Base-by-base conservation (phyloP, 2,888 invertebrate species). In the Andrena dorsata region DNA sequence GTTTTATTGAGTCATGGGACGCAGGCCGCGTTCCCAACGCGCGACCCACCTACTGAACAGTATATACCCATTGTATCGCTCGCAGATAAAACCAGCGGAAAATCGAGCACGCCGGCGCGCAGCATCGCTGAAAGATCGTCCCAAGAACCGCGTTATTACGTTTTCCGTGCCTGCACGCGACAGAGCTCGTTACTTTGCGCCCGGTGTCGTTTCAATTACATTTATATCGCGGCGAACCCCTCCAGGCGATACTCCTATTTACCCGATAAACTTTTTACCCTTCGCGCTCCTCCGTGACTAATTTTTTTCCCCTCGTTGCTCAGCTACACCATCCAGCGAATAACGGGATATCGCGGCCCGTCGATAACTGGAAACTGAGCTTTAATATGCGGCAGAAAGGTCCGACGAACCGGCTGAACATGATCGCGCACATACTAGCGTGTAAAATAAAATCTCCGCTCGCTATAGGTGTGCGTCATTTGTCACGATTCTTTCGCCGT, bases 1-100 rank as follows among this genome's bases (percentile, higher is more conserved):
- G 64, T 79, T 85, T 85, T 76, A 78, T 78, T 16, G 65, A 60
- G 69, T 64, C 53, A 28, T n/a, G 28, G 30, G 23, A 53, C 65
- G 65, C 51, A 73, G 53, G 23, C 26, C n/a, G 71, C 65, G 16
- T 74, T 53, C 61, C 20, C 65, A 60, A 73, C 74, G 35, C 2
- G 13, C 53, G 32, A 20, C 16, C 2, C 13, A n/a, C 13, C 63
- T 10, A 47, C 30, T 16, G 53, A 47, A 63, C 47, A 30, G 26
- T 35, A 16, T 23, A 23, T n/a, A 20, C 13, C 28, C n/a, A 65
- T 56, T 56, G 28, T 53, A 20, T 16, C 28, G 60, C 30, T 58
- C 28, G 41, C 58, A 10, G 32, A 58, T 58, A 47, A 79, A 69
- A 56, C 23, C 65, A 51, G 23, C 41, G 32, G 53, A 20, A 69